Evolutionary conservation across 2,888 invertebrate species (phyloP).

Genomic region (Caenorhabditis sp.): DNA sequence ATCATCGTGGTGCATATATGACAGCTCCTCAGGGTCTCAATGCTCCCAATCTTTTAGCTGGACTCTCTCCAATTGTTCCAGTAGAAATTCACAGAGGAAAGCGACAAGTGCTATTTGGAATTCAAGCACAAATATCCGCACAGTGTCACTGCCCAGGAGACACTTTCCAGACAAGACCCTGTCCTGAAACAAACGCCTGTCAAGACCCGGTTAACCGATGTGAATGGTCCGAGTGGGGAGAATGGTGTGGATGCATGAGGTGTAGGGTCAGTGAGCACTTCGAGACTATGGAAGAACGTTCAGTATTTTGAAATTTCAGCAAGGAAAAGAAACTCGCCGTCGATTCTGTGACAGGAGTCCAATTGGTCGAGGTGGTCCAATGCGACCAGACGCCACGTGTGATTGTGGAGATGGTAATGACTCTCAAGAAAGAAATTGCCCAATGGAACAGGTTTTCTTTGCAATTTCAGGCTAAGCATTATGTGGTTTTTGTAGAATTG

Average conservation of each 20-base stretch:
- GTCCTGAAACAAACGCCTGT: conserved; percentile 53
- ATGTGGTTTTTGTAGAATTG: too few relatives aligned
- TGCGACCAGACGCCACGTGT: conserved; percentile 64
- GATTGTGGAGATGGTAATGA: conserved; percentile 66
- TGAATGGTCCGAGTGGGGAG: conserved; percentile 73
- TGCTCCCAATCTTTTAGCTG: conserved; percentile 44
- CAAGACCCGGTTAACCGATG: conserved; percentile 64
- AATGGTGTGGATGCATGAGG: conserved; percentile 75
- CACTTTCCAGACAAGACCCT: conserved; percentile 65
- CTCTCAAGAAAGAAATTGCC: conserved; percentile 65
- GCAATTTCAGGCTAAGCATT: too few relatives aligned
- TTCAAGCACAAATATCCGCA: conserved; percentile 24
- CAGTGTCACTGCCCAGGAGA: conserved; percentile 71
- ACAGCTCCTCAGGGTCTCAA: conserved; percentile 27
- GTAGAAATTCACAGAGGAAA: conserved; percentile 69
- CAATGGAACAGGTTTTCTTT: conserved; percentile 35
- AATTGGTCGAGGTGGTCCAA: conserved; percentile 41
- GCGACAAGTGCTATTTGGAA: conserved; percentile 56
- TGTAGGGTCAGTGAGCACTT: conserved; percentile 61
- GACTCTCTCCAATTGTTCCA: conserved; percentile 68
- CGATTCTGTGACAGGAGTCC: conserved; percentile 70
- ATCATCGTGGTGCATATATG: conserved; percentile 43
- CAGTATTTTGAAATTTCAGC: conserved; percentile 47
- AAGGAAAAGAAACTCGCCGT: conserved; percentile 68
- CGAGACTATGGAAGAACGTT: background rate